These are phyloP conservation scores for Halesus radiatus DNA, from an alignment of 1,140 invertebrate genomes.

Conservation along the genomic window DNA sequence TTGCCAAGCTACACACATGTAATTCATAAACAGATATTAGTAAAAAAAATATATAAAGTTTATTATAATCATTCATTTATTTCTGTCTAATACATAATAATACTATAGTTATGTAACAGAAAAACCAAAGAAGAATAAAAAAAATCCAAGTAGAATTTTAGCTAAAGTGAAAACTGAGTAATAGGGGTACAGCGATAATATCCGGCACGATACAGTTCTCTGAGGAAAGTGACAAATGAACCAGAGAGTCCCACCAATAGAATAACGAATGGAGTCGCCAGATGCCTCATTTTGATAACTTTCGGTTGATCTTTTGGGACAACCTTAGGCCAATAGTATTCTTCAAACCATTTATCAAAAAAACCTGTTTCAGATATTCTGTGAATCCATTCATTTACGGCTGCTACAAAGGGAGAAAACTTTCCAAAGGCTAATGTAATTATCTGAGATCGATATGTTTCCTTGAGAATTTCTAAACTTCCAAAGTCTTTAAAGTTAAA, in stretches of 20 bases:
- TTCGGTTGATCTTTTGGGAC: constrained; percentile 21
- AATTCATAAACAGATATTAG: no score
- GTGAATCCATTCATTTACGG: constrained; percentile 46
- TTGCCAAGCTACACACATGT: no score
- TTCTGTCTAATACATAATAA: no score
- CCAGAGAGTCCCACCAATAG: constrained; percentile 40
- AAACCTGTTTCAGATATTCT: constrained; percentile 49
- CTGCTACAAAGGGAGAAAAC: constrained; percentile 38
- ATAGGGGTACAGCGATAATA: background rate
- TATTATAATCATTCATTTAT: no score
- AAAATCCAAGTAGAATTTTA: no score
- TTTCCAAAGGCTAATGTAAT: constrained; percentile 45
- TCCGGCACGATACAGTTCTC: constrained; percentile 23
- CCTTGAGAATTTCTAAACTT: constrained; percentile 40
- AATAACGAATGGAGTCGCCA: constrained; percentile 45
- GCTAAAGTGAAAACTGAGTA: no score
- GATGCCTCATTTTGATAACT: constrained; percentile 43
- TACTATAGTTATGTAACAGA: no score
- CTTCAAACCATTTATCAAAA: constrained; percentile 48
- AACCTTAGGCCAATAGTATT: constrained; percentile 22
- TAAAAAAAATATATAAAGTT: no score
- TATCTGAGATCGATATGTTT: constrained; percentile 48
- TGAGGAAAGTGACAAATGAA: constrained; percentile 42
- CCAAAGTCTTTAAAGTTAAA: constrained; percentile 36
- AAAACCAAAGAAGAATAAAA: no score